Evolutionary conservation across 2,888 invertebrate species (phyloP), one percentile per base, ranked within the genome.

Genomic region (Acholoe squamosa): DNA sequence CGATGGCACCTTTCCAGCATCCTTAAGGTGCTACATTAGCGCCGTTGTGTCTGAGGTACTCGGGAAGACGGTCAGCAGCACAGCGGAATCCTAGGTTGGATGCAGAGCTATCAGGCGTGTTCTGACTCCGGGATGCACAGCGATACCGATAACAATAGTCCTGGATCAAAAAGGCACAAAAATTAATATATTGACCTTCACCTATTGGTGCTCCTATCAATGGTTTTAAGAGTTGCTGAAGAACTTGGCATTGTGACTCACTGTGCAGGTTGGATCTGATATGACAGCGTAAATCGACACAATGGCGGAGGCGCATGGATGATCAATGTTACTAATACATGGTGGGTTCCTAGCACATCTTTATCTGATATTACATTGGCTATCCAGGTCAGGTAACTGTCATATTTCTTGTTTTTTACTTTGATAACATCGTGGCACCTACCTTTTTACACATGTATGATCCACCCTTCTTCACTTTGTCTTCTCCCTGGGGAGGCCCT

Each of bases 391-490:
- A n/a, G n/a, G n/a, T n/a, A n/a, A n/a, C n/a, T n/a, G n/a, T n/a
- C n/a, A 43, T 43, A 43, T 3, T 43, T 43, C 5, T 7, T 43
- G 43, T 43, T 43, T 43, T 43, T 43, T 10, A 7, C 10, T 43
- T 43, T 43, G 43, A 43, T 43, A 3, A 61, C 61, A n/a, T n/a
- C 61, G 14, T 3, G 43, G 43, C 43, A 5, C 84, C 43, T 92
- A 95, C 95, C 94, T 95, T 94, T 88, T 94, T 94, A 91, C 96
- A 99, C 94, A 99, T 96, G 95, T 98, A 99, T 0, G 99, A 99
- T 0, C 99, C 99, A 54, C 99, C 99, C 96, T 99, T 99, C 95
- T 99, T 99, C 12, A 99, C 98, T 95, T 98, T 98, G 94, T 98
- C 97, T 25, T 94, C 96, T 25, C 97, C 97, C 90, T 92, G 94